phyloP scores from a whole-genome alignment of 1,140 invertebrate species.

The Drosophila pseudoobscura region DNA sequence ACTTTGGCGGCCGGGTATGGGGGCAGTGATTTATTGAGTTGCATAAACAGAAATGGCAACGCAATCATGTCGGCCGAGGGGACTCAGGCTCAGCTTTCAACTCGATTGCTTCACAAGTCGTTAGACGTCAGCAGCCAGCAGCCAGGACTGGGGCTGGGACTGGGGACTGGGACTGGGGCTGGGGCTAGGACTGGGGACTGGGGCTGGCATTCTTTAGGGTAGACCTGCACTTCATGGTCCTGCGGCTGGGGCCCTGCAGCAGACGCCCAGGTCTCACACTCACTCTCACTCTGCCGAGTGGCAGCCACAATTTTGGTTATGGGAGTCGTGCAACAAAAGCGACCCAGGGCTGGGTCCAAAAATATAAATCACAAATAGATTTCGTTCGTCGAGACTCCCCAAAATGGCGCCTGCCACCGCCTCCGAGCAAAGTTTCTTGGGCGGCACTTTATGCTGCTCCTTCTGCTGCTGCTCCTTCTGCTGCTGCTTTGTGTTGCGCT shows the following conservation, averaged over 20 bases:
- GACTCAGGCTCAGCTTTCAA: constrained; percentile 64
- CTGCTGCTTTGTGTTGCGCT: constrained; percentile 73
- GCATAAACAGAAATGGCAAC: constrained; percentile 83
- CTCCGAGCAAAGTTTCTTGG: constrained; percentile 32
- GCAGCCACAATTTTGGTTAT: constrained; percentile 60
- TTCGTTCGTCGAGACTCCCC: constrained; percentile 42
- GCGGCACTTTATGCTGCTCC: constrained; percentile 60
- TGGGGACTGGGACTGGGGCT: constrained; percentile 1
- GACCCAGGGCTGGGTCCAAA: not conserved
- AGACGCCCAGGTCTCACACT: constrained; percentile 5
- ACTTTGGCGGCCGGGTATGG: constrained; percentile 32
- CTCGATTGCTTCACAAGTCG: constrained; percentile 81
- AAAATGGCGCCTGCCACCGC: constrained; percentile 42
- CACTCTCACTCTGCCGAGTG: not conserved
- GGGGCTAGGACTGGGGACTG: not conserved
- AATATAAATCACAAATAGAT: constrained; percentile 81
- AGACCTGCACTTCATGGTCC: constrained; percentile 66
- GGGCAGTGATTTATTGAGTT: constrained; percentile 82
- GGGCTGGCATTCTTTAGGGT: constrained; percentile 28
- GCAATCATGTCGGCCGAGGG: constrained; percentile 70
- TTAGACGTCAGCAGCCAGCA: constrained; percentile 64
- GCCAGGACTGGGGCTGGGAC: constrained; percentile 1
- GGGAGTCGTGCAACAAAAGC: constrained; percentile 45
- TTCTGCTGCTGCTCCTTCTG: constrained; percentile 26
- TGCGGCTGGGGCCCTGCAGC: constrained; percentile 35